These are phyloP conservation scores for Samia ricini DNA, from an alignment of 1,140 invertebrate species.

Conservation along the genomic window DNA sequence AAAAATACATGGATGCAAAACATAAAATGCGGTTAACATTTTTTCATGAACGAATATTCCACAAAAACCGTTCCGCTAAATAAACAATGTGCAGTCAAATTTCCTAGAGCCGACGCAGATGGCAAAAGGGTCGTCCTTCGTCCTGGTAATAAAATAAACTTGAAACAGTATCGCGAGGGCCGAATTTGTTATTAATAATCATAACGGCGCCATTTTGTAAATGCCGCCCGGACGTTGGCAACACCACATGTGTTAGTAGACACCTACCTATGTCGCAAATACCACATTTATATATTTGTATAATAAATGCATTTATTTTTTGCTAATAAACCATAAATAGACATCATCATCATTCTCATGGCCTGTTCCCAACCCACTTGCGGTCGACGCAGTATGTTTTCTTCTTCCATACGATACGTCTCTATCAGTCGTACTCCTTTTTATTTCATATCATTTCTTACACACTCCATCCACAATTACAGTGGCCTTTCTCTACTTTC, in stretches of 20 bases:
- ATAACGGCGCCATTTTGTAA: slow-evolving; percentile 66
- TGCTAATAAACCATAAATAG: neutral
- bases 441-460: too few relatives aligned
- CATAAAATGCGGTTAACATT: slow-evolving; percentile 18
- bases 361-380: too few relatives aligned
- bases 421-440: too few relatives aligned
- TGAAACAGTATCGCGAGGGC: slow-evolving; percentile 41
- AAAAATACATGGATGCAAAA: neutral
- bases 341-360: neutral
- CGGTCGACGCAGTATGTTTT: too few relatives aligned
- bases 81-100: slow-evolving; percentile 56
- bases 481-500: too few relatives aligned
- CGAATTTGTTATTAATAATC: slow-evolving; percentile 72
- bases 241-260: slow-evolving; percentile 34
- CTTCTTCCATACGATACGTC: too few relatives aligned
- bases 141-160: slow-evolving; percentile 53
- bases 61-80: slow-evolving; percentile 63
- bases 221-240: slow-evolving; percentile 32
- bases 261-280: slow-evolving; percentile 3
- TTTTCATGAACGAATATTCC: slow-evolving; percentile 18
- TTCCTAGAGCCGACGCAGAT: slow-evolving; percentile 55
- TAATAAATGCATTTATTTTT: neutral
- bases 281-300: neutral
- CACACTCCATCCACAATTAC: too few relatives aligned
- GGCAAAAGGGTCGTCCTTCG: slow-evolving; percentile 57